Percentiles rank a stretch among this genome's conserved stretches.
Evolutionary conservation across 1,140 invertebrate species (phyloP).

Genomic region (Drosophila sp.): DNA sequence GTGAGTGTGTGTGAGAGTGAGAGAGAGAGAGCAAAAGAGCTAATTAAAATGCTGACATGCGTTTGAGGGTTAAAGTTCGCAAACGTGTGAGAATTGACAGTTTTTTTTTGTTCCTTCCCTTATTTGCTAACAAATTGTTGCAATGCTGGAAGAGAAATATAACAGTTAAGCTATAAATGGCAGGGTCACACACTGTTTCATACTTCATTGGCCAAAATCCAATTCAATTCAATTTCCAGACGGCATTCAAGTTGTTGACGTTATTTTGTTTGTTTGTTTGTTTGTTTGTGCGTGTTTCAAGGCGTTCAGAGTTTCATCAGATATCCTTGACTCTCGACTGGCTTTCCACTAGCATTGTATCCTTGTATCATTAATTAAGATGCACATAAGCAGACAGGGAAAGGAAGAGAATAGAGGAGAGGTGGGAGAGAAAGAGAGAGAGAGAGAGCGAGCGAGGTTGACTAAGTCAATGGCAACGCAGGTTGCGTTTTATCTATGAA

Average conservation of each 20-base stretch:
- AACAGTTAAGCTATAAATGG: neutral
- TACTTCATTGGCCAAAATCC: constrained; percentile 15
- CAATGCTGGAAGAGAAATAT: neutral
- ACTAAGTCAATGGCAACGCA: constrained; percentile 22
- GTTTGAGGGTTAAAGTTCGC: constrained; percentile 33
- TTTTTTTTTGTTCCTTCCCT: constrained; percentile 1
- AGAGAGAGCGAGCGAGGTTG: neutral
- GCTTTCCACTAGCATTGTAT: constrained; percentile 31
- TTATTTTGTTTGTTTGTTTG: constrained; percentile 32
- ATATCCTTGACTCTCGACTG: constrained; percentile 33
- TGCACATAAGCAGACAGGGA: constrained; percentile 12
- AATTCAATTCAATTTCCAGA: constrained; percentile 42
- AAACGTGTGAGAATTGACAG: constrained; percentile 45
- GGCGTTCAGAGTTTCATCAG: constrained; percentile 18
- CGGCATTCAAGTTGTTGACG: constrained; percentile 32
- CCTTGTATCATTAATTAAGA: constrained; percentile 62
- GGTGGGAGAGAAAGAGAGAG: neutral
- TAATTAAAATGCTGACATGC: constrained; percentile 46
- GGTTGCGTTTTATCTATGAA: constrained; percentile 48
- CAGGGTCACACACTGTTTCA: neutral
- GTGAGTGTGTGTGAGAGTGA: too few species aligned
- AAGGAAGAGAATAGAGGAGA: neutral
- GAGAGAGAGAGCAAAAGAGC: neutral
- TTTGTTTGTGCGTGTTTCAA: constrained; percentile 29
- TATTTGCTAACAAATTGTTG: constrained; percentile 22